Evolutionary conservation across 1,140 invertebrate species (phyloP), one percentile per base, ranked within the genome.

Genomic region (Meloidogyne exigua): DNA sequence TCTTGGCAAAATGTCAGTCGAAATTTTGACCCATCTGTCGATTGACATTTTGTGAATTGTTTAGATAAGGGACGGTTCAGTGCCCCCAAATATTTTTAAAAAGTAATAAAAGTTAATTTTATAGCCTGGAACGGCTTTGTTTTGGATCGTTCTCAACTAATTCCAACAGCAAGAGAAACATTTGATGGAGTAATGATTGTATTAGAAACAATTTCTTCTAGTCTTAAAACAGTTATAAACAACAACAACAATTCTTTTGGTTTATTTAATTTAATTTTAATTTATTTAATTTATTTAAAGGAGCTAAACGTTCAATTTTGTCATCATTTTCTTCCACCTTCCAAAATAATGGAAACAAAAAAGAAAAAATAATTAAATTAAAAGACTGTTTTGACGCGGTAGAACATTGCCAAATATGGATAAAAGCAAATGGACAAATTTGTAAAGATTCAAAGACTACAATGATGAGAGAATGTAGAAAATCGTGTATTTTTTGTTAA

Each of bases 51-150:
- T n/a, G n/a, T n/a, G n/a, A n/a, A n/a, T n/a, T n/a, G n/a, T n/a
- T n/a, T n/a, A n/a, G n/a, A n/a, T n/a, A n/a, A n/a, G n/a, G n/a
- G n/a, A n/a, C n/a, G n/a, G n/a, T n/a, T n/a, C n/a, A n/a, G n/a
- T n/a, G n/a, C n/a, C n/a, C n/a, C n/a, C n/a, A n/a, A n/a, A n/a
- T n/a, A n/a, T n/a, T n/a, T n/a, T n/a, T n/a, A n/a, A n/a, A n/a
- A n/a, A n/a, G n/a, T n/a, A n/a, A n/a, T n/a, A n/a, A n/a, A n/a
- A n/a, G n/a, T n/a, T n/a, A n/a, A 75, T 21, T 4, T 26, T 79
- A 75, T 26, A 79, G 77, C 76, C 11, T 79, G 77, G 77, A 79
- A 79, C 63, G 77, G 77, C 39, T 79, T 79, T 69, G 68, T 79
- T 13, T 57, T 79, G n/a, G 77, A 79, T 11, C 63, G 78, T 12